Evolutionary conservation across 2,797 vertebrate genomes (phyloP), one percentile per base, ranked within the genome.

Genomic region (Craterocephalus amniculus): DNA sequence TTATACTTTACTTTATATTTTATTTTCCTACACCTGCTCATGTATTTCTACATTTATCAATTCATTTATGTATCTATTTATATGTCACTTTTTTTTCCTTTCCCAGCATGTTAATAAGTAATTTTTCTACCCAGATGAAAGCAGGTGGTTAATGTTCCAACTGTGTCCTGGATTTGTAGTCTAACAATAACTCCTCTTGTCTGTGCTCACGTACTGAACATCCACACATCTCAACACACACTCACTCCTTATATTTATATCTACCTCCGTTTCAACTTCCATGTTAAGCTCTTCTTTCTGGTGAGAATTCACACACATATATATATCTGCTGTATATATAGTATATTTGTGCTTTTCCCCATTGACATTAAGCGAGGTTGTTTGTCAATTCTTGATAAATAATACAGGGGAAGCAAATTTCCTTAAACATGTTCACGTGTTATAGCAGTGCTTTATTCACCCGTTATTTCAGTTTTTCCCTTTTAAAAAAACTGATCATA

Each of bases 141-240:
- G 61, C 58, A 70, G 73, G 18, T 62, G 60, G 67, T 72, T 72
- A 57, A 68, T 48, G 20, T 68, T 76, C 78, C 70, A 72, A 51
- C 76, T 58, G 58, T 86, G 88, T 68, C 88, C 90, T 90, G 76
- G 78, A 85, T 87, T 88, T 79, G 29, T 79, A 62, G 57, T 78
- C 89, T 86, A 92, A 92, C 86, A 91, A 89, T 87, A 92, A 79
- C 79, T 84, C 60, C 58, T 74, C 66, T 72, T 16, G 43, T 65
- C 60, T 86, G 35, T 31, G 62, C 62, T 69, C 67, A 78, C 49
- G 24, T 59, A 32, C 10, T 54, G 63, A 70, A 58, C n/a, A n/a
- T 51, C 58, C 27, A 14, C 27, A 35, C 64, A 9, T 58, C 52
- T 55, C 10, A 27, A 24, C 18, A 34, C 55, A 22, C 16, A 34